Conservation (phyloP, 2,888 invertebrate genomes). For the Creontiades dilutus region DNA sequence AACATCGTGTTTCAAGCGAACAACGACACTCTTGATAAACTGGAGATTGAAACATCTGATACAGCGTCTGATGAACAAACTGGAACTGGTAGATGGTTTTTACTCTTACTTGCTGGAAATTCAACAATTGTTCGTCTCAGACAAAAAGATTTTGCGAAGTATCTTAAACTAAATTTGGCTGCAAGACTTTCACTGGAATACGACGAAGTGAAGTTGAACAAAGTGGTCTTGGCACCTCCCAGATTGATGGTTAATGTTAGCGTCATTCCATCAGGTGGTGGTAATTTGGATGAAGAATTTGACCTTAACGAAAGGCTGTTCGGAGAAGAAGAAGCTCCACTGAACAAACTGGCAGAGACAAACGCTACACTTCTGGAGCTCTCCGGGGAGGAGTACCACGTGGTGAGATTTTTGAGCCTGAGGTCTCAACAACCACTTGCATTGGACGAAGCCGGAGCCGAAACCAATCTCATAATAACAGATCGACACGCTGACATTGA, state of each 20-base stretch:
- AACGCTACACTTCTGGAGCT: constrained; percentile 77
- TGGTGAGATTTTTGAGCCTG: constrained; percentile 76
- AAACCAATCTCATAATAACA: constrained; percentile 75
- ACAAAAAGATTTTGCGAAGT: constrained; percentile 77
- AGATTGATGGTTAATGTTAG: constrained; percentile 77
- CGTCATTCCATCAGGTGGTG: constrained; percentile 76
- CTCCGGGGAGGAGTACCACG: constrained; percentile 78
- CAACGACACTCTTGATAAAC: constrained; percentile 72
- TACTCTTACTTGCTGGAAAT: constrained; percentile 77
- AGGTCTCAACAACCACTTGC: constrained; percentile 76
- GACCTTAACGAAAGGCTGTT: constrained; percentile 75
- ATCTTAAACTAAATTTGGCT: constrained; percentile 77
- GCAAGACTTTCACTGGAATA: constrained; percentile 77
- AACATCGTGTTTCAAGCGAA: constrained; percentile 76
- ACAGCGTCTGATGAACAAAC: constrained; percentile 72
- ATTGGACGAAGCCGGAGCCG: constrained; percentile 75
- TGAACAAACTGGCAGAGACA: constrained; percentile 77
- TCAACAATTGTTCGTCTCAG: constrained; percentile 77
- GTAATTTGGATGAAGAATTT: constrained; percentile 75
- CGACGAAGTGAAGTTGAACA: constrained; percentile 77
- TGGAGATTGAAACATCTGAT: constrained; percentile 74
- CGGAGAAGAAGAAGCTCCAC: constrained; percentile 76
- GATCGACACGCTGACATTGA: constrained; percentile 77
- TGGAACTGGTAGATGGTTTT: constrained; percentile 76
- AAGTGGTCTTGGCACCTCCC: constrained; percentile 77